These are phyloP conservation scores for Pipra filicauda DNA, from an alignment of 2,113 vertebrate genomes.

Conservation along the genomic window DNA sequence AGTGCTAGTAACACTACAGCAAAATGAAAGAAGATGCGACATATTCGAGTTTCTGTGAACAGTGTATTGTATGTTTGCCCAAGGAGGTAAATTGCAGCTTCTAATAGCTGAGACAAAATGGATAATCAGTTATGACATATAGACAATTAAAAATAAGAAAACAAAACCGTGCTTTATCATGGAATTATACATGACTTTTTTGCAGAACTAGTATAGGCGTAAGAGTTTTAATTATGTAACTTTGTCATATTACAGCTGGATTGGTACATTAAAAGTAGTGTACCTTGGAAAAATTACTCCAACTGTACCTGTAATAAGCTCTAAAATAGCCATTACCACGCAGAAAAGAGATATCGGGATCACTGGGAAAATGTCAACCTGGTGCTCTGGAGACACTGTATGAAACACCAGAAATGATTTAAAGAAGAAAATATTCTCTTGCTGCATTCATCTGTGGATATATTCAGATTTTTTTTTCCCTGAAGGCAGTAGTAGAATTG, in stretches of 20 bases:
- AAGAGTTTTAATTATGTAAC: neutral
- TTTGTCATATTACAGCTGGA: neutral
- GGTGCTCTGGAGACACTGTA: neutral
- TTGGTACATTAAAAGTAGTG: neutral
- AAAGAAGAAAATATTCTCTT: neutral
- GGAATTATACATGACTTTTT: neutral
- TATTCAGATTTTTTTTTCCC: neutral
- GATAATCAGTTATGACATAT: neutral
- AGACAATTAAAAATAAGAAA: neutral
- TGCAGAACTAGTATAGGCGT: neutral
- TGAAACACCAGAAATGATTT: neutral
- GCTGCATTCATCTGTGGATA: neutral
- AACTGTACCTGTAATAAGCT: neutral
- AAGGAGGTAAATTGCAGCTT: neutral
- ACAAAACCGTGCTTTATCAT: neutral
- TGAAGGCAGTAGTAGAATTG: neutral
- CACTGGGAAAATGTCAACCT: neutral
- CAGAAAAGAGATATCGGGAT: neutral
- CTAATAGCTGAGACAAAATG: neutral
- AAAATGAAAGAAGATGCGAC: neutral
- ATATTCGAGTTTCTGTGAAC: neutral
- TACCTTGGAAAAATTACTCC: neutral
- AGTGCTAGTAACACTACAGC: neutral
- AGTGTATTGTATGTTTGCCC: accelerated
- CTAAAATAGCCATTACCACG: neutral